Evolutionary conservation across 2,113 vertebrate species (phyloP), one percentile per base, ranked within the genome.

Genomic region (Pelvicachromis taeniatus): DNA sequence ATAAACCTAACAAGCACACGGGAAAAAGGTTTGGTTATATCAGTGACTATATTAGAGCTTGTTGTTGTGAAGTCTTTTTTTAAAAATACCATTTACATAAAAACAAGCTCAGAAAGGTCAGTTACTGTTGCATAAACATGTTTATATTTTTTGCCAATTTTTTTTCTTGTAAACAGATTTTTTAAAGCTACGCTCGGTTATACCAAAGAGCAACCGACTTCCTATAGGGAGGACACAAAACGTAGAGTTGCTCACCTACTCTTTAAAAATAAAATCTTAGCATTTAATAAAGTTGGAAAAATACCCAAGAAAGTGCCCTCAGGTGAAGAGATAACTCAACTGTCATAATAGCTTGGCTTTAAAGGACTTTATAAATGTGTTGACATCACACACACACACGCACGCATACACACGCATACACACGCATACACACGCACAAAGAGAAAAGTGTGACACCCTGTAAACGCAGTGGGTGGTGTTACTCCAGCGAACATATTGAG

Each of bases 1-100:
- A 99, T 99, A 84, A 99, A 99, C 80, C 99, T 99, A 54, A 7
- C 5, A 12, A 81, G 42, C 14, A 79, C 65, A 81, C 4, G 82
- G 10, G 63, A 48, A 75, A 33, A 75, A 31, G 6, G 9, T 50
- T 75, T 75, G 16, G 68, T 75, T 50, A 50, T 31, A 31, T 31
- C 42, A n/a, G 23, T 12, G 16, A 75, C 26, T 73, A 50, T n/a
- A 16, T 75, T 1, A 48, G 65, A 70, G 40, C 68, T 70, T 26
- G 38, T 70, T 45, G 19, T 16, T 70, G 38, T 70, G 11, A 45
- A 48, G 9, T 48, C 21, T 42, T 48, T 45, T 29, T 50, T 45
- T 45, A 33, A 33, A 48, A 1, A 70, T 26, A 70, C 13, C 35
- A 23, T 68, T 68, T 45, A 70, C 38, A 26, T 45, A 70, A 16